A percentile compares a stretch with the other conserved stretches of the same genome.
Conservation (phyloP, 2,888 invertebrate genomes). For the Hecatera dysodea region DNA sequence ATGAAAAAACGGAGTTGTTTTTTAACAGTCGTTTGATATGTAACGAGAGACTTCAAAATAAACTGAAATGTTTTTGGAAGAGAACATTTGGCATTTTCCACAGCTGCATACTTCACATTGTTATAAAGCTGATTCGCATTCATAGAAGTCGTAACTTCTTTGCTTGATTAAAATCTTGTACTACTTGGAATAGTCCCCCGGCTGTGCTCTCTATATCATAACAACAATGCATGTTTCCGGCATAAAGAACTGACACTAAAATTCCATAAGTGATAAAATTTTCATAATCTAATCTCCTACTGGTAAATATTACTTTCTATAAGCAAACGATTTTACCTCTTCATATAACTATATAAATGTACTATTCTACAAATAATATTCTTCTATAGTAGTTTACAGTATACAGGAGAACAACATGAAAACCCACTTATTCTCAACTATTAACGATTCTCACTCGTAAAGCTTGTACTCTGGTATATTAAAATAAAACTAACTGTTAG, state of each 20-base stretch:
- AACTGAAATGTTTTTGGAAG: conserved; percentile 16
- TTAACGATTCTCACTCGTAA: background rate
- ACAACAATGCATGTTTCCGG: too few species aligned
- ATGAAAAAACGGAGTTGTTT: background rate
- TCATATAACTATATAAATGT: too few species aligned
- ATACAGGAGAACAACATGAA: background rate
- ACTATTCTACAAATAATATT: conserved; percentile 9
- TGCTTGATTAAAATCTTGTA: background rate
- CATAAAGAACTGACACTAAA: too few species aligned
- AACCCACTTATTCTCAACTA: conserved; percentile 6
- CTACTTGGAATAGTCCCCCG: too few species aligned
- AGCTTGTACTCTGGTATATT: background rate
- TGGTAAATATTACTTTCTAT: too few species aligned
- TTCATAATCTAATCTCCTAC: too few species aligned
- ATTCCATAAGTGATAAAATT: too few species aligned
- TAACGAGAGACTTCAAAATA: background rate
- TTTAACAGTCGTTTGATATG: background rate
- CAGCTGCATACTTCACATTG: conserved; percentile 6
- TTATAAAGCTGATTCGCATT: conserved; percentile 1
- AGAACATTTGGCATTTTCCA: conserved; percentile 19
- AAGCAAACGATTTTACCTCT: too few species aligned
- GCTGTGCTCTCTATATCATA: too few species aligned
- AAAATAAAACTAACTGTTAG: background rate
- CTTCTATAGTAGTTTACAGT: background rate
- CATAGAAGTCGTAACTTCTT: background rate